phyloP scores from a whole-genome alignment of 37 sponge, comb jelly and placozoan species.

The Halisarca cf. caerulea region DNA sequence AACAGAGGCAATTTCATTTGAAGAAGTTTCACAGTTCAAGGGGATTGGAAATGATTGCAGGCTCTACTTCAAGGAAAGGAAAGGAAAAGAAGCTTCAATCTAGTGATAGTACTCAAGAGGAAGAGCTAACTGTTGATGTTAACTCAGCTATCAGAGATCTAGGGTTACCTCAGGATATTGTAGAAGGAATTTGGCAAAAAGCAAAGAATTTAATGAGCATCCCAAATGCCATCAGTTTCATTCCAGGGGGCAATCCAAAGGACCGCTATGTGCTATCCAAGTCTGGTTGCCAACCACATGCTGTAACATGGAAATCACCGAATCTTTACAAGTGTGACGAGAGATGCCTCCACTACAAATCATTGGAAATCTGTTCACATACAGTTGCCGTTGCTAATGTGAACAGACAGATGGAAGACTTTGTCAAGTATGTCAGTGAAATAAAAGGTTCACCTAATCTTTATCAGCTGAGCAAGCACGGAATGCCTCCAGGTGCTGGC shows the following conservation, averaged over 20 bases:
- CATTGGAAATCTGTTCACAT: conserved; percentile 28
- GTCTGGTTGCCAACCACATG: neutral
- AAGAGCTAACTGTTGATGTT: too few species aligned
- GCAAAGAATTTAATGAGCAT: neutral
- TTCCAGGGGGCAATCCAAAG: conserved; percentile 26
- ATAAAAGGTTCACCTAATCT: conserved; percentile 1
- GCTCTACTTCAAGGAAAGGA: too few species aligned
- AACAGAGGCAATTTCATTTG: neutral
- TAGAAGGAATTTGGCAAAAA: conserved; percentile 25
- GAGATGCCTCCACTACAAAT: conserved; percentile 23
- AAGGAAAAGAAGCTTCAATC: too few species aligned
- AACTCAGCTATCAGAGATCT: neutral
- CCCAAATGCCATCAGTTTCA: neutral
- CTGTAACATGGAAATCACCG: neutral
- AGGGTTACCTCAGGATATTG: conserved; percentile 7
- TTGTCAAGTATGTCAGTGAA: neutral
- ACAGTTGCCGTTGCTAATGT: conserved; percentile 24
- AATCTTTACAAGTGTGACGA: conserved; percentile 23
- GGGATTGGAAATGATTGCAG: too few species aligned
- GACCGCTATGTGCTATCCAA: conserved; percentile 30
- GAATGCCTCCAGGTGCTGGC: conserved; percentile 36
- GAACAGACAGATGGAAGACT: conserved; percentile 9
- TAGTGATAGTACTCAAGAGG: too few species aligned
- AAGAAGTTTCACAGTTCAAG: neutral
- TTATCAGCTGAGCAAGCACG: conserved; percentile 10